Evolutionary conservation across 2,797 vertebrate genomes (phyloP).

Genomic region (Phoxinus dragarum): DNA sequence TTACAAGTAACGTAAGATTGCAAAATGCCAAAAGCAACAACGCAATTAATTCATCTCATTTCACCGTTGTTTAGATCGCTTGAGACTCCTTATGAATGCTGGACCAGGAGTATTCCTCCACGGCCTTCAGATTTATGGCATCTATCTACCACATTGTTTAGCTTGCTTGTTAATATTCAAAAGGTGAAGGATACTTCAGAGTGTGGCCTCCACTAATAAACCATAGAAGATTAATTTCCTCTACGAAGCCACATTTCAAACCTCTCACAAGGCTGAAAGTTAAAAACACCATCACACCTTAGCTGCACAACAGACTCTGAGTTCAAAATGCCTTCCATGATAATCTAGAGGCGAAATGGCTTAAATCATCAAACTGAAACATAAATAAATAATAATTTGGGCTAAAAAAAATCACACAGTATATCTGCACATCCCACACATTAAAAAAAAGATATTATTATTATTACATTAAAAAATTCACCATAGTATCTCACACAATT

Average conservation of each 20-base stretch:
- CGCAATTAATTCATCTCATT: constrained; percentile 43
- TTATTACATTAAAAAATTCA: not conserved
- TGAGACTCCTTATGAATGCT: constrained; percentile 44
- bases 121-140: constrained; percentile 59
- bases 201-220: constrained; percentile 54
- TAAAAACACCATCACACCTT: constrained; percentile 30
- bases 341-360: not conserved
- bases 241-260: constrained; percentile 49
- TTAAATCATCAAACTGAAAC: not conserved
- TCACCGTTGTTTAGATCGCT: constrained; percentile 34
- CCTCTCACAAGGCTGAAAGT: constrained; percentile 41
- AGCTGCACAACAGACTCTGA: constrained; percentile 22
- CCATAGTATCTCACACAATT: not conserved
- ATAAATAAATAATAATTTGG: not conserved
- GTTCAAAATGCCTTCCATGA: not conserved
- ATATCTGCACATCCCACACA: not conserved
- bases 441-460: not conserved
- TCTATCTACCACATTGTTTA: constrained; percentile 63
- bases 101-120: constrained; percentile 43
- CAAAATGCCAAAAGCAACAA: constrained; percentile 18
- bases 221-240: constrained; percentile 57
- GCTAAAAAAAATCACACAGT: not conserved
- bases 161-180: constrained; percentile 65
- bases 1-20: constrained; percentile 12
- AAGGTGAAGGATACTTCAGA: constrained; percentile 60